phyloP scores from a whole-genome alignment of 1,140 invertebrate species.

The Uloborus diversus region DNA sequence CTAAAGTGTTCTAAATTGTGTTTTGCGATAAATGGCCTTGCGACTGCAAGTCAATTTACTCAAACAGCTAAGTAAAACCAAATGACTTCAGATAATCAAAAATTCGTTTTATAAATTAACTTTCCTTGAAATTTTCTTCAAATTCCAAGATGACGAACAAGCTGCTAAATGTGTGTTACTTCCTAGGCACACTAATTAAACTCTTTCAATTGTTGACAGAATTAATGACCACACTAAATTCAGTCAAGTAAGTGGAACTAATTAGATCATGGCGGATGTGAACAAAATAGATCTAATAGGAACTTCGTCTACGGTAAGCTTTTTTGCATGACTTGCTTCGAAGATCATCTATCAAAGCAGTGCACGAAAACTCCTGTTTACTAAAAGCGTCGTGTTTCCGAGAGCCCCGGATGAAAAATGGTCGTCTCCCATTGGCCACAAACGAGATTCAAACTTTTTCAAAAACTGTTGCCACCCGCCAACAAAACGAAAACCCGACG shows the following conservation, averaged over 20 bases:
- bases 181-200: conserved; percentile 35
- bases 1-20: no score
- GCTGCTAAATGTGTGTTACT: conserved; percentile 24
- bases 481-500: conserved; percentile 35
- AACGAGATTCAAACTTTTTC: conserved; percentile 43
- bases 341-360: conserved; percentile 27
- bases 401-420: conserved; percentile 18
- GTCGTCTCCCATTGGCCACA: conserved; percentile 21
- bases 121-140: no score
- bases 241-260: conserved; percentile 31
- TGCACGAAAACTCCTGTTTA: conserved; percentile 51
- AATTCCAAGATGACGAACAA: conserved; percentile 48
- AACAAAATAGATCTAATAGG: conserved; percentile 35
- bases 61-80: no score
- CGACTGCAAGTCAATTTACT: no score
- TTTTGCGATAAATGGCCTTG: no score
- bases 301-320: conserved; percentile 1
- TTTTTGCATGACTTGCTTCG: conserved; percentile 26
- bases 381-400: neutral
- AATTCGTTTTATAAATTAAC: no score
- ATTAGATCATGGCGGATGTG: conserved; percentile 30
- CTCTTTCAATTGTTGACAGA: conserved; percentile 36
- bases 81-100: no score
- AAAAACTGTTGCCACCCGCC: conserved; percentile 52
- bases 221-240: conserved; percentile 41